A percentile compares a stretch with the other conserved stretches of the same genome.
phyloP scores from a whole-genome alignment of 2,113 vertebrate species.

The pig (Sus scrofa) region T2T-Sscrofa CM000824.6:205478501-205479000 shows the following conservation, averaged over 20 bases:
- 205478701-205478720: slow-evolving; percentile 85
- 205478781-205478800: slow-evolving; percentile 83
- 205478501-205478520: slow-evolving; percentile 85
- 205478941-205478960: background rate
- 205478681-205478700: slow-evolving; percentile 79
- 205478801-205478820: slow-evolving; percentile 77
- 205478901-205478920: background rate
- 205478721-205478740: slow-evolving; percentile 74
- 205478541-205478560: slow-evolving; percentile 73
- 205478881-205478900: background rate
- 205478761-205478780: slow-evolving; percentile 77
- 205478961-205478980: background rate
- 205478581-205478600: slow-evolving; percentile 83
- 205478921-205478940: background rate
- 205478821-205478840: slow-evolving; percentile 57
- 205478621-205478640: slow-evolving; percentile 81
- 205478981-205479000: background rate
- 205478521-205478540: slow-evolving; percentile 76
- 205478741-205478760: slow-evolving; percentile 76
- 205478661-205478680: slow-evolving; percentile 82
- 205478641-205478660: slow-evolving; percentile 81
- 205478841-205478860: background rate
- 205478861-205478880: background rate
- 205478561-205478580: slow-evolving; percentile 79
- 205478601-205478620: slow-evolving; percentile 73